Conservation (phyloP, 2,797 vertebrate species). For the Allobates femoralis region DNA sequence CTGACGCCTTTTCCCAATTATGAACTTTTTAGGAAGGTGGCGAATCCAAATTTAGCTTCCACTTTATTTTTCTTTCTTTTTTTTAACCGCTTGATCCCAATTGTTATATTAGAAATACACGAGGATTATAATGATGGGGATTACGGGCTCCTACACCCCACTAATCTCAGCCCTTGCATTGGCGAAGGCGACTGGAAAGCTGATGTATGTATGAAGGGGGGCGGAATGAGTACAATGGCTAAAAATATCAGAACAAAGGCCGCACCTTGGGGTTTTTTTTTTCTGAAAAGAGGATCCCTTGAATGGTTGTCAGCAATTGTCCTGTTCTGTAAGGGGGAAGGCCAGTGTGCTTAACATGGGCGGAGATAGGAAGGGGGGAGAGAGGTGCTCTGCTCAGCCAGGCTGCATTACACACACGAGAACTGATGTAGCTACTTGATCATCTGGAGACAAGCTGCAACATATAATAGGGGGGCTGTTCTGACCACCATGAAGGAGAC, state of each 20-base stretch:
- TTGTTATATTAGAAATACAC: conserved; percentile 2
- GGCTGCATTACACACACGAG: conserved; percentile 65
- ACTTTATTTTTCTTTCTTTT: too few species aligned
- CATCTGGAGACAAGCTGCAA: conserved; percentile 60
- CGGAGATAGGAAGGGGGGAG: conserved; percentile 72
- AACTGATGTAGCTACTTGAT: conserved; percentile 69
- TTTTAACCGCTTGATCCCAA: background rate
- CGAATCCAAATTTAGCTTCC: background rate
- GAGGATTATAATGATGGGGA: background rate
- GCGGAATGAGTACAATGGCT: background rate
- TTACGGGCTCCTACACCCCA: background rate
- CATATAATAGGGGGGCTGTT: conserved; percentile 61
- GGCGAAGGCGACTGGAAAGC: background rate
- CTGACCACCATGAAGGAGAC: conserved; percentile 70
- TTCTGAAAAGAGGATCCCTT: conserved; percentile 37
- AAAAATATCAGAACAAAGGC: conserved; percentile 47
- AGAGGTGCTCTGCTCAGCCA: conserved; percentile 69
- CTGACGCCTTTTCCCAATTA: background rate
- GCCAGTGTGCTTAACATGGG: conserved; percentile 70
- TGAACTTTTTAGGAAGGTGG: background rate
- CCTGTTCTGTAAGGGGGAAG: conserved; percentile 35
- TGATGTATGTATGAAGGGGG: background rate
- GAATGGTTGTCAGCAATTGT: conserved; percentile 42
- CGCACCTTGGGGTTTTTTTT: conserved; percentile 41
- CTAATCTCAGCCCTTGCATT: conserved; percentile 4